Percentiles rank a stretch among this genome's conserved stretches.
Evolutionary conservation across 2,888 invertebrate species (phyloP).

Genomic region (Epinotia demarniana): DNA sequence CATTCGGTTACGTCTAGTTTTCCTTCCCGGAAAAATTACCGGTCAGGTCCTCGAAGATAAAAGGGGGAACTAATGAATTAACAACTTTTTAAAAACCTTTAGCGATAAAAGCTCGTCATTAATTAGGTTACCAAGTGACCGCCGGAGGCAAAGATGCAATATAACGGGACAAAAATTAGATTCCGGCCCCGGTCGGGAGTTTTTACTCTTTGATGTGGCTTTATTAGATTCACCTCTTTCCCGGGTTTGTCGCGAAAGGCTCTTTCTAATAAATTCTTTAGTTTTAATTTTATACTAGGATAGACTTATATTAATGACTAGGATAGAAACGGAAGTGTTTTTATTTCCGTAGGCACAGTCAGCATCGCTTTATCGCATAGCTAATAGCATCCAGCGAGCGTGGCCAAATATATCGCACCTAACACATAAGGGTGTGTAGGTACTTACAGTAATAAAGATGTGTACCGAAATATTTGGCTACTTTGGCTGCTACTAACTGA

Average conservation of each 20-base stretch:
- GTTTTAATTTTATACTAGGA: not conserved
- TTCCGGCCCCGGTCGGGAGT: conserved; percentile 8
- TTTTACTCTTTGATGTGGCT: conserved; percentile 41
- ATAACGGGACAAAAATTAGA: conserved; percentile 44
- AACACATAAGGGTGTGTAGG: too few relatives aligned
- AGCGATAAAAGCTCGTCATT: conserved; percentile 39
- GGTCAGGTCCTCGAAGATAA: conserved; percentile 26
- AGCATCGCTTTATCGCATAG: too few relatives aligned
- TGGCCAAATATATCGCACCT: too few relatives aligned
- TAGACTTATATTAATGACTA: too few relatives aligned
- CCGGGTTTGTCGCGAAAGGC: not conserved
- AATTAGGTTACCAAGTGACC: conserved; percentile 43
- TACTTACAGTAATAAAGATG: too few relatives aligned
- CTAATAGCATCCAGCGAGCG: too few relatives aligned
- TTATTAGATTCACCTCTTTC: conserved; percentile 43
- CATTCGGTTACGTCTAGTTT: not conserved
- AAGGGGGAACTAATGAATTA: conserved; percentile 31
- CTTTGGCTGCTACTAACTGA: too few relatives aligned
- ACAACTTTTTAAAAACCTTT: conserved; percentile 42
- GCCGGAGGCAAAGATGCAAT: conserved; percentile 38
- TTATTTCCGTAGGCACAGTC: too few relatives aligned
- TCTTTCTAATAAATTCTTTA: conserved; percentile 21
- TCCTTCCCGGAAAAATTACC: conserved; percentile 27
- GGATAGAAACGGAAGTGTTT: not conserved
- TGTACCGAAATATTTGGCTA: too few relatives aligned